Evolutionary conservation across 1,140 invertebrate species (phyloP), one percentile per base, ranked within the genome.

Genomic region (Ostrea edulis): DNA sequence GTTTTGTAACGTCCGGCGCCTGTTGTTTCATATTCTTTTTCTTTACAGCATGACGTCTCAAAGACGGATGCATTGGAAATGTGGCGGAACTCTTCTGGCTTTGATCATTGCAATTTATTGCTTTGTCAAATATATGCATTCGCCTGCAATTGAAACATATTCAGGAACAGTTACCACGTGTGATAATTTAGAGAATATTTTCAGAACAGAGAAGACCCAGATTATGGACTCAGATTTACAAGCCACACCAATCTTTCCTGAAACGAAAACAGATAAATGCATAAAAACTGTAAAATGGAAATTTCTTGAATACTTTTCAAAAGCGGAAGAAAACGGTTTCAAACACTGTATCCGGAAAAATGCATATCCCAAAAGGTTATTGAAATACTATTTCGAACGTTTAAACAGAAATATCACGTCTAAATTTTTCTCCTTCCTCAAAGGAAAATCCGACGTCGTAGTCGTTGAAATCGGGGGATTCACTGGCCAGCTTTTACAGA

Each of bases 401-500:
- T 11, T 29, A 14, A 25, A 77, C 12, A 12, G 25, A 22, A 77
- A 35, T 35, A 29, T 77, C 14, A 77, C 29, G 11, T 44, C 8
- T 77, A 3, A 2, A 12, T 77, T 29, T 29, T 77, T 77, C 68
- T 29, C 22, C 5, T 29, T 77, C 25, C 14, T 35, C 22, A 35
- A 44, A 77, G 14, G 22, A 35, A 77, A 77, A 35, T 17, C 68
- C 2, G 68, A 77, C 5, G 25, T 35, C 35, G 68, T 35, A 35
- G 29, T 77, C 25, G 14, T 77, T 35, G 68, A 77, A 77, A 77
- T 77, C 25, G 68, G 68, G 25, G 68, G 68, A 12, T 77, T 35
- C 25, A 14, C 14, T 8, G 68, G 68, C 14, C 25, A 35, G 5
- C 29, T 77, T 11, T 5, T 77, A 3, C 14, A 12, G 25, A 77